phyloP scores from a whole-genome alignment of 2,113 vertebrate species.

The Argyrosomus japonicus region DNA sequence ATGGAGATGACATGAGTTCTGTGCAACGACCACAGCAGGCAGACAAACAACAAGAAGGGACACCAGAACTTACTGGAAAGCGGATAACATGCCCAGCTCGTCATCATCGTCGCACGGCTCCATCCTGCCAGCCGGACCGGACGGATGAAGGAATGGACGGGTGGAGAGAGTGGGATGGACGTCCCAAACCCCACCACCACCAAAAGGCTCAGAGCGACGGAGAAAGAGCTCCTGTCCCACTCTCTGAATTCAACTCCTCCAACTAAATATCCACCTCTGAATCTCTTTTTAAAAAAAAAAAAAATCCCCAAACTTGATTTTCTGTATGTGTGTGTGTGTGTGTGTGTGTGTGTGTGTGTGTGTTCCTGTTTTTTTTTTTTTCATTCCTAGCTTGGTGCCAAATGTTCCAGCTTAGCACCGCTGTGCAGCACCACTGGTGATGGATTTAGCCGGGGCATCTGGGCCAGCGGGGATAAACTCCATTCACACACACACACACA shows the following conservation, averaged over 20 bases:
- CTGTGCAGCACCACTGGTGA: conserved; percentile 69
- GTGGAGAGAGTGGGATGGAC: conserved; percentile 60
- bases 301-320: conserved; percentile 71
- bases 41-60: background rate
- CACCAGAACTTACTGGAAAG: conserved; percentile 85
- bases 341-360: conserved; percentile 49
- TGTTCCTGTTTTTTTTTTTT: conserved; percentile 48
- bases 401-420: conserved; percentile 76
- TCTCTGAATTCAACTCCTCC: conserved; percentile 49
- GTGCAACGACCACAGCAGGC: background rate
- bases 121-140: conserved; percentile 74
- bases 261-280: conserved; percentile 59
- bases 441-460: conserved; percentile 74
- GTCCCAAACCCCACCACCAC: conserved; percentile 54
- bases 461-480: conserved; percentile 69
- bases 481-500: conserved; percentile 63
- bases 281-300: conserved; percentile 40
- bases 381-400: conserved; percentile 76
- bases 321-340: conserved; percentile 51
- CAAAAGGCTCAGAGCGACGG: conserved; percentile 55
- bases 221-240: conserved; percentile 59
- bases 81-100: conserved; percentile 82
- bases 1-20: background rate
- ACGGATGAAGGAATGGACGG: conserved; percentile 45
- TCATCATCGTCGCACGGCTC: conserved; percentile 82